A percentile compares a stretch with the other conserved stretches of the same genome.
Conservation (phyloP, 2,888 invertebrate species). For the Iselma pallidipennis region DNA sequence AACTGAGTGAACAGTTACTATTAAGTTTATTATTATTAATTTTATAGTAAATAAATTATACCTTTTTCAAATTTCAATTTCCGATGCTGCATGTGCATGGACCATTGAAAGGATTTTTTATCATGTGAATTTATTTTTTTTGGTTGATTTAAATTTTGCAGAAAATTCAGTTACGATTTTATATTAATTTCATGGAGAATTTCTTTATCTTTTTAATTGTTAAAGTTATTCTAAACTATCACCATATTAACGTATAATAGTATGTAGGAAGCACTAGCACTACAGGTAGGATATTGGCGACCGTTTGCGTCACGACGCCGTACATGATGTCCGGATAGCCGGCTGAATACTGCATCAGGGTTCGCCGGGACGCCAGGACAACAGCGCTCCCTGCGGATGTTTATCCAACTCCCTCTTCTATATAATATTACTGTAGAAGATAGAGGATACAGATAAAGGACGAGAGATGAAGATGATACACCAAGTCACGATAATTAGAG, state of each 20-base stretch:
- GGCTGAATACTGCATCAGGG: conserved; percentile 55
- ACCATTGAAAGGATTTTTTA: background rate
- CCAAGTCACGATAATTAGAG: conserved; percentile 17
- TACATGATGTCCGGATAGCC: conserved; percentile 48
- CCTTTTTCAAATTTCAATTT: background rate
- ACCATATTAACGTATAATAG: conserved; percentile 39
- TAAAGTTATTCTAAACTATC: conserved; percentile 25
- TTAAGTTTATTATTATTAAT: no score
- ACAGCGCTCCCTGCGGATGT: conserved; percentile 52
- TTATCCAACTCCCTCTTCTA: conserved; percentile 30
- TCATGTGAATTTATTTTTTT: background rate
- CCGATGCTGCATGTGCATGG: conserved; percentile 1
- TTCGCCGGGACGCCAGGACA: conserved; percentile 51
- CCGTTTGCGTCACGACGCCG: conserved; percentile 44
- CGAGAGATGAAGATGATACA: background rate
- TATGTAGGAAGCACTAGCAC: conserved; percentile 41
- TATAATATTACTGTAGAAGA: background rate
- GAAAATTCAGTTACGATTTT: background rate
- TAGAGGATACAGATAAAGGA: background rate
- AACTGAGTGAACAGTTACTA: no score
- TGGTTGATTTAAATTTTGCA: background rate
- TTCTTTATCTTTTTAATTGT: conserved; percentile 14
- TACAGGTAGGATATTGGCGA: conserved; percentile 38
- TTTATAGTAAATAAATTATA: no score
- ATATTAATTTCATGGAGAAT: background rate